Base-by-base conservation (phyloP, 2,888 invertebrate genomes). In the Lamellibrachia columna region DNA sequence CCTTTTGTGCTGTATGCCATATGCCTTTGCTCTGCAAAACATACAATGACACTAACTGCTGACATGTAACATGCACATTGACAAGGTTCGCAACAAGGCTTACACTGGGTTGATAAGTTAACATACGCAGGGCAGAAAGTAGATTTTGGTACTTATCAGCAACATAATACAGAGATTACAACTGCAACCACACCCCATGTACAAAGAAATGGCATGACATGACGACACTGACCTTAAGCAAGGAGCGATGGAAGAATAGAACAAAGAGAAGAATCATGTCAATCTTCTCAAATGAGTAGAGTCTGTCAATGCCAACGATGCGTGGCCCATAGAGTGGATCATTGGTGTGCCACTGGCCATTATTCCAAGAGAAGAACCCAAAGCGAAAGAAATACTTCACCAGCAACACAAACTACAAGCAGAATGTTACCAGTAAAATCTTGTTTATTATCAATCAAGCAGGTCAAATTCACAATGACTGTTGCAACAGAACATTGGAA, bases 171-270 rank as follows among this genome's bases (percentile, higher is more conserved):
- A 40, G 40, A 40, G 40, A 40, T 40, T 40, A 40, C 40, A 40
- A 40, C 40, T 40, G 40, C 0, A 40, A 40, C 40, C 40, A 40
- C 40, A 40, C 40, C 40, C 40, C 40, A 40, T 40, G 40, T 40
- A 40, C 40, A 40, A 40, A 40, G 40, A 40, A 40, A 55, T 9
- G 55, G 55, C 22, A 75, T 22, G 75, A 75, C 15, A 75, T 15
- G 75, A 75, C 2, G 75, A n/a, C 22, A 22, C 75, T 53, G 9
- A 53, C 91, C 91, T 91, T 91, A n/a, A 91, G 53, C 53, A 91
- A 4, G 58, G 91, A 91, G 40, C 91, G 40, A 52, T 91, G 91
- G 52, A 91, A 55, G 91, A 91, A 91, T n/a, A 91, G 55, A 9
- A 91, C 53, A 22, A 91, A 91, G 22, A 91, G 58, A 9, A 91